These are phyloP conservation scores for Drosophila seclusa DNA, from an alignment of 2,888 invertebrate species.

Conservation along the genomic window DNA sequence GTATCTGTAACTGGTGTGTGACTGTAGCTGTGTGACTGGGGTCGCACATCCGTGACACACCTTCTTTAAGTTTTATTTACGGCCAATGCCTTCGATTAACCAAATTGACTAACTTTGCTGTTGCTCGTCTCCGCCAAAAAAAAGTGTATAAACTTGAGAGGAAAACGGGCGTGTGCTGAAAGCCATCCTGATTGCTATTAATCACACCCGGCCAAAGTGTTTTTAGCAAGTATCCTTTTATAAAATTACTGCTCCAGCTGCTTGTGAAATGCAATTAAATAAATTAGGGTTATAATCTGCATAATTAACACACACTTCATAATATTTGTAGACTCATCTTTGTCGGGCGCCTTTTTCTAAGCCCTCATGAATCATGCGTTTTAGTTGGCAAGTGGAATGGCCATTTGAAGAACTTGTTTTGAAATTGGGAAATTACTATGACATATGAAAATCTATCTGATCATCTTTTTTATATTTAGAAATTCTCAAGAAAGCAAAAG, in stretches of 20 bases:
- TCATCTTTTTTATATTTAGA: conserved; percentile 9
- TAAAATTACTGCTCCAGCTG: neutral
- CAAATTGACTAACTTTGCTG: conserved; percentile 65
- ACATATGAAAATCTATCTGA: conserved; percentile 2
- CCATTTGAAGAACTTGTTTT: neutral
- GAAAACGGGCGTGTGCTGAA: neutral
- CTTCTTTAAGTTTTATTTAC: conserved; percentile 59
- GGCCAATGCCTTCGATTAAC: conserved; percentile 67
- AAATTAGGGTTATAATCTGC: neutral
- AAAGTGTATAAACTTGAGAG: neutral
- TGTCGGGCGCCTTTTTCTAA: neutral
- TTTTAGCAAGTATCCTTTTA: neutral
- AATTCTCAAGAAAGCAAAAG: conserved; percentile 4
- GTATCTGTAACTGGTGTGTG: conserved; percentile 7
- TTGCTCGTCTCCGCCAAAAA: neutral
- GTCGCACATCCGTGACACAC: conserved; percentile 61
- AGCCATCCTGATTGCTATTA: neutral
- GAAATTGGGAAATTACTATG: neutral
- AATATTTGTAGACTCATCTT: neutral
- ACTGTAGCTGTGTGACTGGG: conserved; percentile 16
- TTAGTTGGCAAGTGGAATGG: neutral
- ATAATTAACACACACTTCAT: neutral
- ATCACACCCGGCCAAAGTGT: neutral
- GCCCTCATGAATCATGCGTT: neutral
- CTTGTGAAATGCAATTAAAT: neutral